These are phyloP conservation scores for Drosophila sproati DNA, from an alignment of 1,140 invertebrate genomes.

Conservation along the genomic window DNA sequence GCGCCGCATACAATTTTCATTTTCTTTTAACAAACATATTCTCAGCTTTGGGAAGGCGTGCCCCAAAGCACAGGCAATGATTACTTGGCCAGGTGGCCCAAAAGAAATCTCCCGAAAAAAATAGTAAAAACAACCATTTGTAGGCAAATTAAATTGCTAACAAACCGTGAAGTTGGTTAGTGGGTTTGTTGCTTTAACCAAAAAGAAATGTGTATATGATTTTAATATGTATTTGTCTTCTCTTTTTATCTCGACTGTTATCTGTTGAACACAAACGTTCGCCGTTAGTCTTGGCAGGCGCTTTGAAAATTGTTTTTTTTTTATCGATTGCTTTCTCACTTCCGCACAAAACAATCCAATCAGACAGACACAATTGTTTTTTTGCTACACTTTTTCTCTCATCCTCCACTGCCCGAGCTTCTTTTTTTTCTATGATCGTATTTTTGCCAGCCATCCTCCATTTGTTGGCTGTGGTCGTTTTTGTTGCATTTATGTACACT, in stretches of 20 bases:
- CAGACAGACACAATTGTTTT: constrained; percentile 43
- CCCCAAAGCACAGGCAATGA: constrained; percentile 22
- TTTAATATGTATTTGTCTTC: constrained; percentile 3
- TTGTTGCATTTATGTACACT: constrained; percentile 32
- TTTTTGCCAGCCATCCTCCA: constrained; percentile 35
- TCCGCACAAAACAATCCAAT: constrained; percentile 47
- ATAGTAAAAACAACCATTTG: constrained; percentile 60
- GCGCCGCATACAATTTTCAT: constrained; percentile 32
- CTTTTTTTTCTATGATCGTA: constrained; percentile 36
- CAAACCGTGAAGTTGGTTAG: constrained; percentile 79
- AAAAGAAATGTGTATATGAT: constrained; percentile 21
- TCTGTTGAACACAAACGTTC: constrained; percentile 27
- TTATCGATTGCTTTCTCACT: constrained; percentile 59
- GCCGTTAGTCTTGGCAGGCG: constrained; percentile 36
- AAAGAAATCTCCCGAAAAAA: constrained; percentile 31
- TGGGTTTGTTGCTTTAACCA: constrained; percentile 48
- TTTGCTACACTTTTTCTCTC: constrained; percentile 48
- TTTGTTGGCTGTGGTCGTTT: constrained; percentile 28
- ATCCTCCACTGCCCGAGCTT: constrained; percentile 35
- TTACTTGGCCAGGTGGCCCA: constrained; percentile 7
- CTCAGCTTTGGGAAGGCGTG: constrained; percentile 32
- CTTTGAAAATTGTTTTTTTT: constrained; percentile 50
- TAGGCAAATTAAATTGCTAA: constrained; percentile 79
- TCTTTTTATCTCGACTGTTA: constrained; percentile 17
- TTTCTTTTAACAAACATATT: constrained; percentile 46